Conservation (phyloP, 2,797 vertebrate species). For the Sebastes diploproa region DNA sequence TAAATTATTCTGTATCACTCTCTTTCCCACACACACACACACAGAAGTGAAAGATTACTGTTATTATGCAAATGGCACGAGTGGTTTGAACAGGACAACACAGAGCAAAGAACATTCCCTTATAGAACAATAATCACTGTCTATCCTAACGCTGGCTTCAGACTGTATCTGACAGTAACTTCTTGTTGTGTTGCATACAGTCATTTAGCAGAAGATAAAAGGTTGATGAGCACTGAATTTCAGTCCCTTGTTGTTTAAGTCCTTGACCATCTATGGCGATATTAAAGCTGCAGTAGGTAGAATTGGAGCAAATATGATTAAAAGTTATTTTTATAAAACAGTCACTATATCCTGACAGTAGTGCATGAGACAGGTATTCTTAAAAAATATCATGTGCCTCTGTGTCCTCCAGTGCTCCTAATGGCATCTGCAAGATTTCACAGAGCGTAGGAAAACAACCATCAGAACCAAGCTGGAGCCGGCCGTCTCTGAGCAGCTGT, state of each 20-base stretch:
- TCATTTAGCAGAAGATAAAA: background rate
- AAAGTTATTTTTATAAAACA: too few relatives aligned
- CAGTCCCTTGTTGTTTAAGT: background rate
- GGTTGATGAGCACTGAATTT: background rate
- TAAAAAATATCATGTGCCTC: too few relatives aligned
- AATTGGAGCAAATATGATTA: too few relatives aligned
- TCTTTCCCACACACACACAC: background rate
- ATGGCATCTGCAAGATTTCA: too few relatives aligned
- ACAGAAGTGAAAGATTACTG: slow-evolving; percentile 28
- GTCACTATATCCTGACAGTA: too few relatives aligned
- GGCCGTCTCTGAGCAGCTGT: too few relatives aligned
- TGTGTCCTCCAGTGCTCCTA: too few relatives aligned
- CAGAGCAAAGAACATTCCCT: background rate
- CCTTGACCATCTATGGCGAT: background rate
- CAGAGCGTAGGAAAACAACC: rapidly evolving
- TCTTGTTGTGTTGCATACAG: background rate
- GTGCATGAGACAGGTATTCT: too few relatives aligned
- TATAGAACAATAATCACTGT: background rate
- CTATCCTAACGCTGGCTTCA: background rate
- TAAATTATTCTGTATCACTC: background rate
- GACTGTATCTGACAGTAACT: background rate
- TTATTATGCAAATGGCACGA: slow-evolving; percentile 40
- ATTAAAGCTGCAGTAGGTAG: background rate
- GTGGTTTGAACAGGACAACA: slow-evolving; percentile 33
- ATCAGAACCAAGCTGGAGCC: too few relatives aligned